phyloP scores from a whole-genome alignment of 1,140 invertebrate species.

The Homalodisca vitripennis region DNA sequence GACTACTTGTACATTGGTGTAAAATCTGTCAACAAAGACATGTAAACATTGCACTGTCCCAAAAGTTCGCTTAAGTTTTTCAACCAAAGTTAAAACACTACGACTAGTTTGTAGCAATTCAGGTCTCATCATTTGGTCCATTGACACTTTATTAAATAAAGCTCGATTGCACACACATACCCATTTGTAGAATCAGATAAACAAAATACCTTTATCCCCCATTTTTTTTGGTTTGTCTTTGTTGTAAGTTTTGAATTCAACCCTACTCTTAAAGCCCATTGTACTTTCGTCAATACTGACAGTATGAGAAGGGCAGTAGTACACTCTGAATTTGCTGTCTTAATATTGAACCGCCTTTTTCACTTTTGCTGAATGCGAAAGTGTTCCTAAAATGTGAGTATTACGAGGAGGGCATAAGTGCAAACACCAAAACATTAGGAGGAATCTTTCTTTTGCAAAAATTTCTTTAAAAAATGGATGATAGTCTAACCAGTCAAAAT shows the following conservation, averaged over 20 bases:
- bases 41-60: background rate
- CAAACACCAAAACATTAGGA: conserved; percentile 19
- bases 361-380: background rate
- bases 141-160: conserved; percentile 1
- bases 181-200: conserved; percentile 10
- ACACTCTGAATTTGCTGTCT: conserved; percentile 11
- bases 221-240: conserved; percentile 25
- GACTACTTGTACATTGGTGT: background rate
- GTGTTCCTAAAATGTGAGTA: background rate
- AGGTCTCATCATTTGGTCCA: background rate
- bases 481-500: conserved; percentile 24
- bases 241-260: conserved; percentile 28
- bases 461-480: conserved; percentile 29
- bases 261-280: conserved; percentile 13
- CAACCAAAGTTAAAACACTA: background rate
- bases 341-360: background rate
- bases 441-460: conserved; percentile 10
- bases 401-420: background rate
- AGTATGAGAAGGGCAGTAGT: background rate
- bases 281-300: conserved; percentile 18
- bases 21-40: background rate
- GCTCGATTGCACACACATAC: conserved; percentile 29
- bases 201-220: conserved; percentile 31
- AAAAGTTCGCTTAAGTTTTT: background rate
- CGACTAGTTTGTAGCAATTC: background rate